Percentiles rank a stretch among this genome's conserved stretches.
phyloP scores from a whole-genome alignment of 2,888 invertebrate species.

The Parochlus steinenii region DNA sequence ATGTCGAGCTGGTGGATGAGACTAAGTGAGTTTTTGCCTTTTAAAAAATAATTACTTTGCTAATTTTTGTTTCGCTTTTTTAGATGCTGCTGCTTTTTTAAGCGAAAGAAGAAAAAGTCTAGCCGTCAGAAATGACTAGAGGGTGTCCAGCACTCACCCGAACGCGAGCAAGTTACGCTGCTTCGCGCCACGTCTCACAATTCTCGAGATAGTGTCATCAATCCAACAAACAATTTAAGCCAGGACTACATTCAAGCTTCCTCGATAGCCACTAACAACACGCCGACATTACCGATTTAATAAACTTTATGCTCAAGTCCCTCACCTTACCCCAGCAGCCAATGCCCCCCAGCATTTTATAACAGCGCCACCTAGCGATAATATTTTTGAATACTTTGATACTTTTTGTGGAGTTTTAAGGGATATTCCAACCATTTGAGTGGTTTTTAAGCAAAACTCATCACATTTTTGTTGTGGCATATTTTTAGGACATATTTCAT shows the following conservation, averaged over 20 bases:
- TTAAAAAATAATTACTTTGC: not conserved
- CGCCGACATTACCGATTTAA: constrained; percentile 35
- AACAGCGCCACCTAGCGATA: no score
- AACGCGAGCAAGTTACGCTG: constrained; percentile 43
- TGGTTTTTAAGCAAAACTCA: no score
- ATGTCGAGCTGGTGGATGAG: constrained; percentile 92
- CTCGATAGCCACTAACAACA: constrained; percentile 32
- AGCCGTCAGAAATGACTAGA: constrained; percentile 80
- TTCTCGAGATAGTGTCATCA: constrained; percentile 38
- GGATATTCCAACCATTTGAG: no score
- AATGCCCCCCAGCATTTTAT: no score
- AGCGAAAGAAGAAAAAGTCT: constrained; percentile 97
- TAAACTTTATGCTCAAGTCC: no score
- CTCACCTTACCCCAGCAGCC: no score
- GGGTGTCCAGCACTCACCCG: constrained; percentile 45
- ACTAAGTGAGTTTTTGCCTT: constrained; percentile 66
- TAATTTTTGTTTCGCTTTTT: constrained; percentile 18
- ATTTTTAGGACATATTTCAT: no score
- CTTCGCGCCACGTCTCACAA: constrained; percentile 45
- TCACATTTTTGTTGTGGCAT: no score
- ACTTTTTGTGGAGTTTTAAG: no score
- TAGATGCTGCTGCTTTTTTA: constrained; percentile 98
- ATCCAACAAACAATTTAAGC: no score
- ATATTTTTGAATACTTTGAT: no score
- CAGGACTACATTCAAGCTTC: constrained; percentile 36